Percentiles rank a stretch among this genome's conserved stretches.
Conservation (phyloP, 2,113 vertebrate species). For the Cricetomys ansorgei region DNA sequence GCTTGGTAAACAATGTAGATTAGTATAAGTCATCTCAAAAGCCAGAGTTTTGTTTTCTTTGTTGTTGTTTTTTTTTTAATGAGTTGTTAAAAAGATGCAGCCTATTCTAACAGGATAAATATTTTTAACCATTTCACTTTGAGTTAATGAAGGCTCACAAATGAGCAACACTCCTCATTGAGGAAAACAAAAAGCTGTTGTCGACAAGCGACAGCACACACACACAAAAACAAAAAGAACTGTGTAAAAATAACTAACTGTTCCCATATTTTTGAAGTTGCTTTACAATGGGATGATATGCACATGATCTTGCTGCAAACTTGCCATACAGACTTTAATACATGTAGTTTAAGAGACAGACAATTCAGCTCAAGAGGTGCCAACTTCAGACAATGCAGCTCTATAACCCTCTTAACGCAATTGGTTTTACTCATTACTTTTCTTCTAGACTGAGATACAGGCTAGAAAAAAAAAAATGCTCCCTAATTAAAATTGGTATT, state of each 20-base stretch:
- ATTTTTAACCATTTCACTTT: slow-evolving; percentile 98
- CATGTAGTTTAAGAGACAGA: slow-evolving; percentile 90
- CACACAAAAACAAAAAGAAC: slow-evolving; percentile 92
- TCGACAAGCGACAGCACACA: slow-evolving; percentile 99
- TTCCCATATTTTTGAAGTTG: slow-evolving; percentile 97
- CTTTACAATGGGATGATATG: slow-evolving; percentile 99
- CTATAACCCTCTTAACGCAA: slow-evolving; percentile 87
- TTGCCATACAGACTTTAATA: slow-evolving; percentile 88
- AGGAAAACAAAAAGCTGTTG: slow-evolving; percentile 99
- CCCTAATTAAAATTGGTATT: slow-evolving; percentile 87
- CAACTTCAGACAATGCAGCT: slow-evolving; percentile 88
- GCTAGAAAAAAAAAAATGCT: slow-evolving; percentile 89
- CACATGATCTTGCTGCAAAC: slow-evolving; percentile 94
- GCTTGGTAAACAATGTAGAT: slow-evolving; percentile 99
- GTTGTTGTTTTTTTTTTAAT: slow-evolving; percentile 84
- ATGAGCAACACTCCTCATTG: slow-evolving; percentile 99
- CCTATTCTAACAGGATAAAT: slow-evolving; percentile 99
- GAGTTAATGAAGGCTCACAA: slow-evolving; percentile 99
- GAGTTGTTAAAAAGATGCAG: slow-evolving; percentile 99
- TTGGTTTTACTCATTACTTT: slow-evolving; percentile 88
- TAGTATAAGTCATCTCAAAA: slow-evolving; percentile 98
- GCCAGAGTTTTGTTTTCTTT: slow-evolving; percentile 90
- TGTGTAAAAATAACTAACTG: slow-evolving; percentile 95
- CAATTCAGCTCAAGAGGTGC: slow-evolving; percentile 88
- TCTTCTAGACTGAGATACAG: slow-evolving; percentile 89